Base-by-base conservation (phyloP, 2,888 invertebrate species). In the Epistrophe eligans region DNA sequence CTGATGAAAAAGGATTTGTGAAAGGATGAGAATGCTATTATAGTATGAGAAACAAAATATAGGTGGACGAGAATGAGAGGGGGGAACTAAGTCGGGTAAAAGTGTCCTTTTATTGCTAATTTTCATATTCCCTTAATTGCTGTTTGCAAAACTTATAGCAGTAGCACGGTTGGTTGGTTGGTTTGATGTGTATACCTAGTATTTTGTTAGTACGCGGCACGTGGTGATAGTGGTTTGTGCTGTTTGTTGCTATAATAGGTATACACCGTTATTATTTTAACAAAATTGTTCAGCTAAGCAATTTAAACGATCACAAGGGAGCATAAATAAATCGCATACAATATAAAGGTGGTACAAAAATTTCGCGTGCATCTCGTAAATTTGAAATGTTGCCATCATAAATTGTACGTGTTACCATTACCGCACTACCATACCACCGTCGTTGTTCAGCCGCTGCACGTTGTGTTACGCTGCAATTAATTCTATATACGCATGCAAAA, bases 91-190 rank as follows among this genome's bases (percentile, higher is more conserved):
- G 11, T 17, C 32, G 35, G 15, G 24, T 28, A 43, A 70, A 70
- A 70, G 38, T 70, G 77, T 79, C 79, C 82, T 77, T 87, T 82
- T 87, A 87, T 87, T 82, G 85, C 85, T 87, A 87, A 87, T 87
- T 87, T 82, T 87, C 85, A 82, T 87, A 87, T 87, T 70, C 85
- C 85, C 82, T 87, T 87, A 87, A 79, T 82, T 87, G 85, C 82
- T 82, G 82, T 85, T 85, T 73, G 62, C 57, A 64, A 79, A 85
- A 85, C 85, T 85, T 82, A 85, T 82, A 58, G 66, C 66, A 40
- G 11, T 38, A 38, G 32, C 38, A 71, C 4, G 32, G 32, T 45
- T 48, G 15, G 40, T 48, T 45, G 45, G 11, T 19, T 38, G 1
- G n/a, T 50, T 10, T n/a, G 13, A 13, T 2, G 9, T 57, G 3